These are phyloP conservation scores for Diadegma fenestrale DNA, from an alignment of 2,888 invertebrate species.

Conservation along the genomic window DNA sequence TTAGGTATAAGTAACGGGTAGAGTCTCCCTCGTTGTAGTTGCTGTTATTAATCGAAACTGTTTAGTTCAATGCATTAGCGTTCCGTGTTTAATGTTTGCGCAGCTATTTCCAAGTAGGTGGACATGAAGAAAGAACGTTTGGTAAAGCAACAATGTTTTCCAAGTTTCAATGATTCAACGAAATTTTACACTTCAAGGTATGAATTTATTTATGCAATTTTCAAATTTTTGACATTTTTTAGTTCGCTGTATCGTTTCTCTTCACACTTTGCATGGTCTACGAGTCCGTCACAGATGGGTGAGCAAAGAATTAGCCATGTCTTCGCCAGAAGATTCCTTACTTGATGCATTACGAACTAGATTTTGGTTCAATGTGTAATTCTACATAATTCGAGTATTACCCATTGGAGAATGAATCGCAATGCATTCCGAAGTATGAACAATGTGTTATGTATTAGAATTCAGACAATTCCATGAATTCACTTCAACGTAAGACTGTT, in stretches of 20 bases:
- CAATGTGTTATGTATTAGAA: not conserved
- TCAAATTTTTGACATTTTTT: constrained; percentile 33
- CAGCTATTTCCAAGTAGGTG: constrained; percentile 6
- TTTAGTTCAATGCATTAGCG: constrained; percentile 25
- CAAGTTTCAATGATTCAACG: not conserved
- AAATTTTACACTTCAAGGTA: not conserved
- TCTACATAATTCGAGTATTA: not conserved
- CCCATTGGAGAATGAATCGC: not conserved
- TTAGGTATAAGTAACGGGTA: constrained; percentile 75
- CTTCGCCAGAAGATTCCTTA: no score
- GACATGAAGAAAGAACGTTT: constrained; percentile 73
- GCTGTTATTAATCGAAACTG: constrained; percentile 64
- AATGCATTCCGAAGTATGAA: not conserved
- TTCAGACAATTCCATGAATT: not conserved
- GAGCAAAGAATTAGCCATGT: constrained; percentile 19
- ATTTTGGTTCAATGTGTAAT: not conserved
- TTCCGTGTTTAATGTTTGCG: constrained; percentile 16
- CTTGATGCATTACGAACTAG: not conserved
- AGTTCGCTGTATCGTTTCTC: constrained; percentile 63
- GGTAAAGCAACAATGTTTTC: constrained; percentile 71
- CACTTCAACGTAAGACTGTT: not conserved
- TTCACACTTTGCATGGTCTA: constrained; percentile 58
- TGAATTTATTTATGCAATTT: not conserved
- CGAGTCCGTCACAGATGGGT: constrained; percentile 59
- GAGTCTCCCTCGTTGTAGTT: constrained; percentile 70